Evolutionary conservation across 2,113 vertebrate genomes (phyloP), one percentile per base, ranked within the genome.

Genomic region (Lathamus discolor): DNA sequence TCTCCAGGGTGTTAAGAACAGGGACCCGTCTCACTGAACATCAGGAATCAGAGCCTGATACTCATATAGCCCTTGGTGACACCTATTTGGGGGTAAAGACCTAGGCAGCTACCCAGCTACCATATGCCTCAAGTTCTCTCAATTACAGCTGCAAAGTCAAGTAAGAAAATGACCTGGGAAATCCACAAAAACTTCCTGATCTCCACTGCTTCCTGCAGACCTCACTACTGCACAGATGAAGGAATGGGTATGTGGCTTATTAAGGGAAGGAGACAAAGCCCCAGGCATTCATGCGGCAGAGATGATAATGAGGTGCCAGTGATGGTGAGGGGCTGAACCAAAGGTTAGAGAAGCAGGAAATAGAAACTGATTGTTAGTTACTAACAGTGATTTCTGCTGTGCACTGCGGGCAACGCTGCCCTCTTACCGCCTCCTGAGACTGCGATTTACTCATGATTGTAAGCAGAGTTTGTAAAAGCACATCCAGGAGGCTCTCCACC

Each of bases 371-470:
- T 98, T 98, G 99, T 99, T 99, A 99, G 99, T 99, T 99, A 99
- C 99, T 99, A 99, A 99, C 99, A 98, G 99, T 99, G 99, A 99
- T 99, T 98, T 99, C 99, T 92, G 99, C 99, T 98, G 99, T 99
- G 99, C 99, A 99, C 99, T 99, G 99, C 96, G 99, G 99, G 98
- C 99, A 99, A 98, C 99, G 99, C 98, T 99, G 99, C 98, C 99
- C 99, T 98, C 99, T 99, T 99, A 99, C 99, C 99, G 99, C 99
- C 99, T 99, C 99, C 99, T 99, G 99, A 97, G 99, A 98, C 89
- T 99, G 99, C 77, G 99, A 99, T 98, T 99, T 99, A 99, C 99
- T 99, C 99, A 99, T 99, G 97, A 99, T 99, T 91, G 99, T 98
- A 97, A 99, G 99, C 91, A 99, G 98, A 43, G 98, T 98, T 98